Evolutionary conservation across 2,888 invertebrate species (phyloP).

Genomic region (Drosophila ezoana): DNA sequence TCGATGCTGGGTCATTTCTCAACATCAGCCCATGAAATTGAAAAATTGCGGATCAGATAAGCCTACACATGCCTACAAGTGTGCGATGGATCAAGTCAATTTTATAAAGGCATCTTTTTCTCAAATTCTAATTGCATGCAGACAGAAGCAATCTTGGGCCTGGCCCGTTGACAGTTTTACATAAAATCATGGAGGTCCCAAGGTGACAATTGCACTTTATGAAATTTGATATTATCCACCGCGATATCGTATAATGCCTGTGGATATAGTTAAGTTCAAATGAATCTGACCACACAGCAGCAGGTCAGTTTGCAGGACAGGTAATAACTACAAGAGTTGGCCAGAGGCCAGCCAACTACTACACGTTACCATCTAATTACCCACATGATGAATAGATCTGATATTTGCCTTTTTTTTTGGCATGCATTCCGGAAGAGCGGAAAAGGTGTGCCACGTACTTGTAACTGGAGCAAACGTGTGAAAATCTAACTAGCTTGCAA

Average conservation of each 20-base stretch:
- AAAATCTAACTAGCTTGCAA: constrained; percentile 56
- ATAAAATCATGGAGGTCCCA: constrained; percentile 41
- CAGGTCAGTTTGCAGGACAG: constrained; percentile 21
- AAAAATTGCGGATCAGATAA: constrained; percentile 77
- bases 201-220: constrained; percentile 74
- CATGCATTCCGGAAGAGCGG: constrained; percentile 45
- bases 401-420: constrained; percentile 31
- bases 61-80: constrained; percentile 25
- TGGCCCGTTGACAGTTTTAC: constrained; percentile 60
- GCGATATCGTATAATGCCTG: background rate
- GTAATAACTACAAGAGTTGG: constrained; percentile 20
- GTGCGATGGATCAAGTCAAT: constrained; percentile 10
- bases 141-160: constrained; percentile 6
- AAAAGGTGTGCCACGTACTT: constrained; percentile 66
- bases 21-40: constrained; percentile 75
- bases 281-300: constrained; percentile 63
- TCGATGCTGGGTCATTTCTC: constrained; percentile 65
- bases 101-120: constrained; percentile 23
- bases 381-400: constrained; percentile 64
- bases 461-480: constrained; percentile 73
- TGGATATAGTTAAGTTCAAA: constrained; percentile 25
- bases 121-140: constrained; percentile 21
- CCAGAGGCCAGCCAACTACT: constrained; percentile 8
- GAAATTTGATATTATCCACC: constrained; percentile 73
- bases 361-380: constrained; percentile 49